Conservation (phyloP, 2,113 vertebrate species). For the Periophthalmus modestus region DNA sequence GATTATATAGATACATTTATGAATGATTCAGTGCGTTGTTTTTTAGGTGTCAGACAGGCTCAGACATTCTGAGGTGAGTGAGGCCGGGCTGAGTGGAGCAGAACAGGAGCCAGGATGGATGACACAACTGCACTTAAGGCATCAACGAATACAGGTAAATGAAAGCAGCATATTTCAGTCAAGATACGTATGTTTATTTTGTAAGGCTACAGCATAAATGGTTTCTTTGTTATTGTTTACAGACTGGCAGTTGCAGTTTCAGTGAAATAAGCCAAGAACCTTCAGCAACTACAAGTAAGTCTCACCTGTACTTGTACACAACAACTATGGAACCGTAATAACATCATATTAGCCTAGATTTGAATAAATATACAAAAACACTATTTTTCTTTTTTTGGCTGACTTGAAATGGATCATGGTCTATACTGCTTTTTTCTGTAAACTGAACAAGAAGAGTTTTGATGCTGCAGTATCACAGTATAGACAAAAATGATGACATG, state of each 20-base stretch:
- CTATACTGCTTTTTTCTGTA: too few relatives aligned
- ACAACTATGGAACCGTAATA: too few relatives aligned
- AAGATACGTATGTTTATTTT: not conserved
- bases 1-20: not conserved
- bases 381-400: too few relatives aligned
- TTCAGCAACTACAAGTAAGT: not conserved
- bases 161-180: not conserved
- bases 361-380: too few relatives aligned
- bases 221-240: slow-evolving; percentile 24
- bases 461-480: too few relatives aligned
- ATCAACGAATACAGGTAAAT: slow-evolving; percentile 65
- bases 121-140: slow-evolving; percentile 65
- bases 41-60: slow-evolving; percentile 84
- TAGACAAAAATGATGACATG: too few relatives aligned
- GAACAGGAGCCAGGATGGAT: slow-evolving; percentile 83
- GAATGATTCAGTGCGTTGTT: not conserved
- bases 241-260: slow-evolving; percentile 47
- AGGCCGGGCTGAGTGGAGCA: slow-evolving; percentile 50
- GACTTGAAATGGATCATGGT: too few relatives aligned
- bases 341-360: too few relatives aligned
- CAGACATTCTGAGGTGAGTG: slow-evolving; percentile 81
- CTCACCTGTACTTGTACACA: not conserved
- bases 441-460: too few relatives aligned
- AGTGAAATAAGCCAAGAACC: slow-evolving; percentile 28
- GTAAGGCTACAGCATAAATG: not conserved